Base-by-base conservation (phyloP, 1,140 invertebrate genomes). In the Nixonia krombeini region DNA sequence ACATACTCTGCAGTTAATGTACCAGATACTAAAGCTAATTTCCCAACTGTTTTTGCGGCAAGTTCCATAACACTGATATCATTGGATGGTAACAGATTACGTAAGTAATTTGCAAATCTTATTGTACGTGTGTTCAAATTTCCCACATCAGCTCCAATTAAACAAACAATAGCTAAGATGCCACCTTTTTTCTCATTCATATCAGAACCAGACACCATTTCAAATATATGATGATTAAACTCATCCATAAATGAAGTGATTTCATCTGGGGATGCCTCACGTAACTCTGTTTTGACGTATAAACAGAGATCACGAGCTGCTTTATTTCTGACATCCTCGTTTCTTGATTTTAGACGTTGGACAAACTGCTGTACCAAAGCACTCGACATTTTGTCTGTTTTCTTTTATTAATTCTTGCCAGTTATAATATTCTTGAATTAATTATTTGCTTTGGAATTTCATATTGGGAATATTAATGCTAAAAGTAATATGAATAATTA, bases 181-280 rank as follows among this genome's bases (percentile, higher is more conserved):
- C 95, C 96, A 37, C 96, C 96, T 83, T 98, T 98, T 75, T 96
- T 96, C 78, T 98, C 96, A 85, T 95, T 95, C 10, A 94, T 90
- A 83, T 98, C 96, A 17, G 91, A 90, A 61, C 93, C 94, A 2
- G 94, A 96, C 1, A 98, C 94, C 95, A 98, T 96, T 79, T 96
- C 94, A 83, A 95, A 96, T 57, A 98, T 97, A 72, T 97, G 93
- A 81, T 96, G 93, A 80, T 97, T 97, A 75, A 98, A 97, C 53
- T 96, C 94, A 80, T 98, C 96, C 82, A 98, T 91, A 78, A 98
- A 98, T 17, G 89, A 85, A 12, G 91, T 92, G 45, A 97, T 89
- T 75, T 97, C 95, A 75, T 98, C 96, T 37, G 92, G 89, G n/a
- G 95, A 92, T 26, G 95, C 92, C 84, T 98, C 96, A 8, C 95